Percentiles rank a stretch among this genome's conserved stretches.
These are phyloP conservation scores for human (Homo sapiens) DNA, from an alignment of 2,113 vertebrate genomes.

Conservation along the genomic window DNA sequence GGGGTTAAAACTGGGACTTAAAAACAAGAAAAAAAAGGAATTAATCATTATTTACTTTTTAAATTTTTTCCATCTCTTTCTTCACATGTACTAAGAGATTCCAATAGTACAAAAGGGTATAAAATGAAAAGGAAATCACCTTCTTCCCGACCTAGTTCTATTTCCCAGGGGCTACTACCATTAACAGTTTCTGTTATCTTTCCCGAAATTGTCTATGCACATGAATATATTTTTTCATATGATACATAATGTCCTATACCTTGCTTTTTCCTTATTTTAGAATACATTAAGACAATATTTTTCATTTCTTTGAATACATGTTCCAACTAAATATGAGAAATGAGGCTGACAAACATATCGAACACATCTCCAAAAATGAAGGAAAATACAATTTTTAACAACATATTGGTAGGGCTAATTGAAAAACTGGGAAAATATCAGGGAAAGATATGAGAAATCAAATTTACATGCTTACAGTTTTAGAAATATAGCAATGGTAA, in stretches of 20 bases:
- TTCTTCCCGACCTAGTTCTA: neutral
- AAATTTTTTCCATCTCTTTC: neutral
- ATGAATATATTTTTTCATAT: neutral
- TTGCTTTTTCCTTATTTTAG: neutral
- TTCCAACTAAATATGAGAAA: constrained; percentile 1
- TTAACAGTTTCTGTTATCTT: neutral
- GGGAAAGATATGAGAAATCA: neutral
- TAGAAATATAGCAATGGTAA: constrained; percentile 24
- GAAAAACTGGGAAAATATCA: neutral
- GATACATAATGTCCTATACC: neutral
- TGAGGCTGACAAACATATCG: neutral
- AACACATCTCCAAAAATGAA: neutral
- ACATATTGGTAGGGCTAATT: neutral
- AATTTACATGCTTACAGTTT: neutral
- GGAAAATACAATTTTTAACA: neutral
- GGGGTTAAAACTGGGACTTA: neutral
- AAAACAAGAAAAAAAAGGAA: neutral
- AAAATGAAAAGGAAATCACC: neutral
- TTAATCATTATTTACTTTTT: neutral
- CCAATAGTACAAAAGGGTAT: neutral
- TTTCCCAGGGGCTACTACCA: neutral
- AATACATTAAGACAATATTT: neutral
- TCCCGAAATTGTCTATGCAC: neutral
- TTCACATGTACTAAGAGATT: neutral
- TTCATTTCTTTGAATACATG: constrained; percentile 16